phyloP scores from a whole-genome alignment of 1,140 invertebrate species.

The Heliothis subflexa region DNA sequence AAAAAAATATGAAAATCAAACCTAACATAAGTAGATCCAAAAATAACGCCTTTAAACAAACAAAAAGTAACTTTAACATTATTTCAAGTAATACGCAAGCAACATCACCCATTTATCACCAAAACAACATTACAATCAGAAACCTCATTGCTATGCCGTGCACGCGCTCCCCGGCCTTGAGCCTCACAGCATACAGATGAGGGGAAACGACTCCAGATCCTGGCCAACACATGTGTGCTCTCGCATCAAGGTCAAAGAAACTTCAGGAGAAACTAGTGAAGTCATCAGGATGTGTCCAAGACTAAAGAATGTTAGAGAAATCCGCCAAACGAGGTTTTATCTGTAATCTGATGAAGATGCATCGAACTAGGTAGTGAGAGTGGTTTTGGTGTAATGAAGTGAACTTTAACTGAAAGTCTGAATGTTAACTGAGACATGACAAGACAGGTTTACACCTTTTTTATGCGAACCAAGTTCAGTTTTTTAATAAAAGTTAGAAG shows the following conservation, averaged over 20 bases:
- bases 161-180: constrained; percentile 31
- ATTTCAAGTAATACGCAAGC: not conserved
- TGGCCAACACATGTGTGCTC: constrained; percentile 8
- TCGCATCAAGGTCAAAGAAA: constrained; percentile 41
- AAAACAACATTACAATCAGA: not conserved
- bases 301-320: constrained; percentile 6
- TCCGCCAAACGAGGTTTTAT: constrained; percentile 12
- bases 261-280: constrained; percentile 20
- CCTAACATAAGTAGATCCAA: not conserved
- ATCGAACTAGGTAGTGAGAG: not conserved
- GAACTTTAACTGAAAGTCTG: not conserved
- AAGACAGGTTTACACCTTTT: not conserved
- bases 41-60: not conserved
- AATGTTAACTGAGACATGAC: not conserved
- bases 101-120: not conserved
- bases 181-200: constrained; percentile 32
- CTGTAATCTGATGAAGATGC: constrained; percentile 19
- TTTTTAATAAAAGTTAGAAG: no score
- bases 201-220: constrained; percentile 43
- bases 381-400: not conserved
- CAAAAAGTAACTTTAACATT: not conserved
- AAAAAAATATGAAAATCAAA: no score
- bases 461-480: no score
- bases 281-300: constrained; percentile 24
- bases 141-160: not conserved